Evolutionary conservation across 2,113 vertebrate genomes (phyloP).

Genomic region (Shinisaurus crocodilurus): DNA sequence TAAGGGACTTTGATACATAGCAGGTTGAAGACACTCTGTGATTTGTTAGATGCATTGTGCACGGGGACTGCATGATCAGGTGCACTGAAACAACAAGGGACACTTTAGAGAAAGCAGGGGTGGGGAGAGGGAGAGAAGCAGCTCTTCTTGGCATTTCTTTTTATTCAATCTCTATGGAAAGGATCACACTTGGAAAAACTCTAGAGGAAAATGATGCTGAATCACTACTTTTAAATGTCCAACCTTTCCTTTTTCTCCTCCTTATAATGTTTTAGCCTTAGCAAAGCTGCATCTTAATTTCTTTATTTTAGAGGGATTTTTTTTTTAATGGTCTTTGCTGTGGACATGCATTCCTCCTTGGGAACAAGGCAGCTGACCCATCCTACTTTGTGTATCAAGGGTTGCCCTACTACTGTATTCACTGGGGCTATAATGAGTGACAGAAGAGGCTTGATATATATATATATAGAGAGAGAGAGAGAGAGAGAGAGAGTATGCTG

Average conservation of each 20-base stretch:
- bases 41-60: constrained; percentile 72
- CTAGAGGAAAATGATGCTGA: fast-evolving
- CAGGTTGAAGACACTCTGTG: constrained; percentile 65
- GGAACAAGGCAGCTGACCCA: constrained; percentile 7
- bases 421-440: background rate
- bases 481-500: background rate
- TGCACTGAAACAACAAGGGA: constrained; percentile 64
- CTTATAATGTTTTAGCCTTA: constrained; percentile 36
- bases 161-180: background rate
- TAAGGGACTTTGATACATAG: constrained; percentile 82
- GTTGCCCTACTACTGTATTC: background rate
- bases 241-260: background rate
- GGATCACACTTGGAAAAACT: background rate
- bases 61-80: constrained; percentile 59
- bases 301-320: background rate
- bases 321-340: constrained; percentile 33
- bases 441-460: background rate
- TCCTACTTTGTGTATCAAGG: constrained; percentile 13
- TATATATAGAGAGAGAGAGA: background rate
- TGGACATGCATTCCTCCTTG: background rate
- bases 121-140: background rate
- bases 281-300: background rate
- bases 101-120: constrained; percentile 9
- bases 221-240: background rate
- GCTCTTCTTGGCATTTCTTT: background rate